These are phyloP conservation scores for Oncorhynchus masou DNA, from an alignment of 2,113 vertebrate species.

Conservation along the genomic window DNA sequence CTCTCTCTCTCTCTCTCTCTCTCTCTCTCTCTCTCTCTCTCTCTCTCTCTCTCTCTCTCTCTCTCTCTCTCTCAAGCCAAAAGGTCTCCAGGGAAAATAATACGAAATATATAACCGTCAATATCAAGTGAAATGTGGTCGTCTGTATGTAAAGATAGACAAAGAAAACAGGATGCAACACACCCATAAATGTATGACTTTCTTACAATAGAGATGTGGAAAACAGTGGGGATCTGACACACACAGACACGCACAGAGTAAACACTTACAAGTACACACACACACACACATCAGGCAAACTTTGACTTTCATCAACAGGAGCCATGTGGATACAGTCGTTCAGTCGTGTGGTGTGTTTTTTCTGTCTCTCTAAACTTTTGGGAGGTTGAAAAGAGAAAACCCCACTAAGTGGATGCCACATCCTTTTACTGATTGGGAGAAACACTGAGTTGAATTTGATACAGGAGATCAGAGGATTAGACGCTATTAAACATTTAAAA, in stretches of 20 bases:
- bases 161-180: background rate
- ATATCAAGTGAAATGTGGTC: background rate
- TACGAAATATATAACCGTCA: background rate
- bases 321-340: background rate
- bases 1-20: no score
- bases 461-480: conserved; percentile 20
- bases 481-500: conserved; percentile 1
- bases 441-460: conserved; percentile 26
- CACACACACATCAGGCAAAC: background rate
- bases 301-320: background rate
- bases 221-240: background rate
- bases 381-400: conserved; percentile 8
- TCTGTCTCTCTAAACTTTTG: conserved; percentile 29
- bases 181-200: background rate
- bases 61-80: conserved; percentile 4
- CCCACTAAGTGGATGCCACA: conserved; percentile 14
- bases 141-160: conserved; percentile 12
- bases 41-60: background rate
- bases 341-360: background rate
- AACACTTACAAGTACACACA: background rate
- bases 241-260: background rate
- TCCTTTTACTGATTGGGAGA: conserved; percentile 42
- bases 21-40: no score
- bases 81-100: conserved; percentile 40
- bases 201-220: background rate